These are phyloP conservation scores for Oeneis ivallda DNA, from an alignment of 2,888 invertebrate species.

Conservation along the genomic window DNA sequence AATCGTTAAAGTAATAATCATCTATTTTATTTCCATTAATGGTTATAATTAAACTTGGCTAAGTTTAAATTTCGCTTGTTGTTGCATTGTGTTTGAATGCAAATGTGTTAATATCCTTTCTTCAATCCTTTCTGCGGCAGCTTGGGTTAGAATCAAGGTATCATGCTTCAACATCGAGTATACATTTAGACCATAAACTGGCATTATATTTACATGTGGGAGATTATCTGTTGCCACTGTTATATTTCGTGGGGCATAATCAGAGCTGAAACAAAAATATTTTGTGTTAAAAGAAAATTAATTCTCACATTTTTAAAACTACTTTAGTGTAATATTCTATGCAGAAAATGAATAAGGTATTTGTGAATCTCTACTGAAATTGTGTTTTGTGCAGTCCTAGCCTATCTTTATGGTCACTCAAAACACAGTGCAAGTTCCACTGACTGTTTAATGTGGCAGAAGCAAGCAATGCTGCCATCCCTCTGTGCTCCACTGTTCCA, in stretches of 20 bases:
- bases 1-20: slow-evolving; percentile 16
- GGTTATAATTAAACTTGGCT: slow-evolving; percentile 78
- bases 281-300: too few species aligned
- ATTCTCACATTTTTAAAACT: too few species aligned
- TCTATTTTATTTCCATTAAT: slow-evolving; percentile 24
- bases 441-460: too few species aligned
- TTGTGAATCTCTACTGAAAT: too few species aligned
- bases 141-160: slow-evolving; percentile 92
- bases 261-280: slow-evolving; percentile 83
- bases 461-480: too few species aligned
- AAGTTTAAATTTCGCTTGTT: slow-evolving; percentile 80
- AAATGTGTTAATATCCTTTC: slow-evolving; percentile 87
- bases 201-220: slow-evolving; percentile 96
- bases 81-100: slow-evolving; percentile 79
- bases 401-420: too few species aligned
- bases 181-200: slow-evolving; percentile 96
- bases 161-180: slow-evolving; percentile 98
- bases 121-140: slow-evolving; percentile 93
- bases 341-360: too few species aligned
- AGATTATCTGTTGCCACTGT: slow-evolving; percentile 89
- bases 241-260: slow-evolving; percentile 94
- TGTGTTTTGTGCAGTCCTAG: too few species aligned
- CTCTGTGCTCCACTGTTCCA: too few species aligned
- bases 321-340: too few species aligned
- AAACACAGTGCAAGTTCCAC: too few species aligned